Evolutionary conservation across 1,140 invertebrate genomes (phyloP).

Genomic region (Carcinoscorpius rotundicauda): DNA sequence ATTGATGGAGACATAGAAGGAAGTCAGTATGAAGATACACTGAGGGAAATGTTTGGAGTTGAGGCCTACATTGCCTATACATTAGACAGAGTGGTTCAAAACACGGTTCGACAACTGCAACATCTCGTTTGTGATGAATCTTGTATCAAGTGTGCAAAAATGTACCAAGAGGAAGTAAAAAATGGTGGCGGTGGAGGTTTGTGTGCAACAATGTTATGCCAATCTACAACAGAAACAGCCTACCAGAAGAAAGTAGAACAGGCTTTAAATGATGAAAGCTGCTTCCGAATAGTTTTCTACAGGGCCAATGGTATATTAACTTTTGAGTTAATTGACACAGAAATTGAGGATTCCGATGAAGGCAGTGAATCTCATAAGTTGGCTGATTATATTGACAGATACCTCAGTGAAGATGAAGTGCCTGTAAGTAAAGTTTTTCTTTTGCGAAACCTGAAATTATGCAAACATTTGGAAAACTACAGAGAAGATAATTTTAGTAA

Average conservation of each 20-base stretch:
- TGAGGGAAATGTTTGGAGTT: conserved; percentile 93
- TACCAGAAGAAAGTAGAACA: conserved; percentile 66
- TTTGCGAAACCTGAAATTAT: background rate
- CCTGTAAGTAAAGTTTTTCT: no score
- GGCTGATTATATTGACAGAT: background rate
- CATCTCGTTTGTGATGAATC: conserved; percentile 75
- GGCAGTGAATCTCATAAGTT: conserved; percentile 23
- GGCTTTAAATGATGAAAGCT: conserved; percentile 67
- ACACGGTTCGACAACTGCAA: conserved; percentile 75
- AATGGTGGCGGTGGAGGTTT: conserved; percentile 53
- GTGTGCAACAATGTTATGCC: conserved; percentile 46
- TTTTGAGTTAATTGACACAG: conserved; percentile 74
- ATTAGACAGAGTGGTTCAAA: conserved; percentile 78
- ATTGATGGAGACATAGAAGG: conserved; percentile 89
- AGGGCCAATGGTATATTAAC: conserved; percentile 72
- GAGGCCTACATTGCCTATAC: conserved; percentile 90
- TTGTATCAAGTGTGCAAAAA: conserved; percentile 64
- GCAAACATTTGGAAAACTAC: background rate
- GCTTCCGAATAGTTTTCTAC: conserved; percentile 69
- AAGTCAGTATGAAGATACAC: conserved; percentile 77
- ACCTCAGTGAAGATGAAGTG: background rate
- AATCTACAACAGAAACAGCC: conserved; percentile 47
- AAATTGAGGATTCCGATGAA: conserved; percentile 30
- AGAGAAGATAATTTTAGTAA: background rate
- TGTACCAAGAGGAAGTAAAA: conserved; percentile 55